These are phyloP conservation scores for Hartigia nigra DNA, from an alignment of 2,888 invertebrate species.

Conservation along the genomic window DNA sequence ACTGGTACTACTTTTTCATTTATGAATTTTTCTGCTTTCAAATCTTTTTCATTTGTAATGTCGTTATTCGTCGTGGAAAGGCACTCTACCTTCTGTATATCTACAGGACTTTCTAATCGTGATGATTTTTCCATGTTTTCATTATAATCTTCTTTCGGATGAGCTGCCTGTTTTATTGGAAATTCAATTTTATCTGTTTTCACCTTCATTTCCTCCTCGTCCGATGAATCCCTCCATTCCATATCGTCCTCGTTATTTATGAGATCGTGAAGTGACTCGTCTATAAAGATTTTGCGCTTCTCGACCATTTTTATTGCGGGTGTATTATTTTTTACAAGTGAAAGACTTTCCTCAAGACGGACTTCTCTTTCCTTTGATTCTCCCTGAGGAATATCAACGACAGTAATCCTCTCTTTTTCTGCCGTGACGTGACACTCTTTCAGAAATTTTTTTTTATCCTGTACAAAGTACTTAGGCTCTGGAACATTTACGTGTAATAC, in stretches of 20 bases:
- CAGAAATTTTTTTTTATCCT: not conserved
- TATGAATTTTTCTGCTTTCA: not conserved
- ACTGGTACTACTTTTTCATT: constrained; percentile 25
- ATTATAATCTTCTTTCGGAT: not conserved
- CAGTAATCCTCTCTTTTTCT: not conserved
- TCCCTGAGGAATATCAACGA: not conserved
- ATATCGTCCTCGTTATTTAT: constrained; percentile 22
- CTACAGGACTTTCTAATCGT: not conserved
- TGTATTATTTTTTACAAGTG: not conserved
- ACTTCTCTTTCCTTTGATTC: not conserved
- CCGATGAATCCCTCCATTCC: constrained; percentile 21
- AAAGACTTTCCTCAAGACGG: not conserved
- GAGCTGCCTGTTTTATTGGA: not conserved
- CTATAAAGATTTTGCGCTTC: constrained; percentile 26
- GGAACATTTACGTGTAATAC: not conserved
- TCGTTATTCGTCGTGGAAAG: not conserved
- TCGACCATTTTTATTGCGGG: not conserved
- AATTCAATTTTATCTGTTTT: not conserved
- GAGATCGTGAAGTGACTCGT: constrained; percentile 33
- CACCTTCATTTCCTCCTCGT: constrained; percentile 10
- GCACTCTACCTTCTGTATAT: not conserved
- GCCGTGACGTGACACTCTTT: not conserved
- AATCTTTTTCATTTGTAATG: not conserved
- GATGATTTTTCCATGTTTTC: constrained; percentile 16
- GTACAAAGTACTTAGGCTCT: not conserved